Evolutionary conservation across 2,113 vertebrate genomes (phyloP).

Genomic region (Elephantulus edwardii): DNA sequence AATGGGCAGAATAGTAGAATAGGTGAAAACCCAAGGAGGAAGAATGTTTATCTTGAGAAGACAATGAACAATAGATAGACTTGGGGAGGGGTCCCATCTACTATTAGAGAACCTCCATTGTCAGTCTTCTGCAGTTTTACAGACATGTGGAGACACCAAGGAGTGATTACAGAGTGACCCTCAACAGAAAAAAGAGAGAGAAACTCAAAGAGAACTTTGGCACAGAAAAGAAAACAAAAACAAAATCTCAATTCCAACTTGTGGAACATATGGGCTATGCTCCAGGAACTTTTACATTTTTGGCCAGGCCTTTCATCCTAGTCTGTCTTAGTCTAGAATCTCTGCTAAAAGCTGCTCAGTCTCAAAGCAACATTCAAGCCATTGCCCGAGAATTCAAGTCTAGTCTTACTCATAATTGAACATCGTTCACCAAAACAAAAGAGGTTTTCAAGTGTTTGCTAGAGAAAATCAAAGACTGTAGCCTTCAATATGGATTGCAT

Average conservation of each 20-base stretch:
- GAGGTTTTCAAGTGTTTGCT: too few species aligned
- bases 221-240: background rate
- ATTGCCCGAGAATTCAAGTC: background rate
- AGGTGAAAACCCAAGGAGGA: background rate
- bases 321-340: background rate
- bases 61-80: background rate
- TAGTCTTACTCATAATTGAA: background rate
- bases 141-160: background rate
- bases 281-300: background rate
- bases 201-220: background rate
- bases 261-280: background rate
- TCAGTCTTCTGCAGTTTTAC: background rate
- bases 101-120: background rate
- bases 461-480: too few species aligned
- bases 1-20: background rate
- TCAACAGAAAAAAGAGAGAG: background rate
- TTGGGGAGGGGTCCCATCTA: background rate
- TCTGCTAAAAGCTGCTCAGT: background rate
- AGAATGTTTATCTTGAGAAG: background rate
- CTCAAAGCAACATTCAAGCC: background rate
- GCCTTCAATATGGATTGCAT: too few species aligned
- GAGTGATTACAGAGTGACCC: background rate
- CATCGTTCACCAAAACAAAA: too few species aligned
- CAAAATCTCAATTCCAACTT: background rate
- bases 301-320: background rate